phyloP scores from a whole-genome alignment of 2,113 vertebrate genomes.

The Leptobrachium leishanense region DNA sequence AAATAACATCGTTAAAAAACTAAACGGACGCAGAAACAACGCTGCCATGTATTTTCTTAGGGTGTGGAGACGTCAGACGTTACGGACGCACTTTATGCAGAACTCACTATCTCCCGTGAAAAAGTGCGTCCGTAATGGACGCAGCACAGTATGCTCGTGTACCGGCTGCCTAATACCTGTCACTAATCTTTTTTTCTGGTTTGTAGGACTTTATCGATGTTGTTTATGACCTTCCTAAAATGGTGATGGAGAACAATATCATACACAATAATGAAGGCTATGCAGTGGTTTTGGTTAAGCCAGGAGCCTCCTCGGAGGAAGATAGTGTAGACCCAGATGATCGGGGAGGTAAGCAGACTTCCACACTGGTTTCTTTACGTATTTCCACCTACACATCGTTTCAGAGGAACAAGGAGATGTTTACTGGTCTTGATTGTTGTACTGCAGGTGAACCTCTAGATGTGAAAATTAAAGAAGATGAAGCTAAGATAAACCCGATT shows the following conservation, averaged over 20 bases:
- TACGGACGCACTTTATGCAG: too few species aligned
- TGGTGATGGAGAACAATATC: conserved; percentile 89
- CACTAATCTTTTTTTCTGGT: conserved; percentile 25
- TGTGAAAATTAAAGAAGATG: too few species aligned
- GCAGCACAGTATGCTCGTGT: too few species aligned
- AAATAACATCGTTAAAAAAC: too few species aligned
- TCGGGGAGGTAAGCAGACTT: conserved; percentile 60
- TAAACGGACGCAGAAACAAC: too few species aligned
- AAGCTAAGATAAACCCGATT: too few species aligned
- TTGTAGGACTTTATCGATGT: conserved; percentile 86
- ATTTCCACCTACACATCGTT: not conserved
- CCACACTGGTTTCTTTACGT: too few species aligned
- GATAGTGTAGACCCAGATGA: conserved; percentile 52
- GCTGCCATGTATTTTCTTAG: too few species aligned
- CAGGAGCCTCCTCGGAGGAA: conserved; percentile 55
- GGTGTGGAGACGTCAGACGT: too few species aligned
- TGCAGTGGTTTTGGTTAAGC: conserved; percentile 87
- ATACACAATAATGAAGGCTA: conserved; percentile 95
- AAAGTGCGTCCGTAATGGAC: too few species aligned
- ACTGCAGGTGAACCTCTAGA: not conserved
- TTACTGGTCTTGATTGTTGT: not conserved
- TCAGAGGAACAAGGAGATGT: not conserved
- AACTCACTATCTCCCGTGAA: too few species aligned
- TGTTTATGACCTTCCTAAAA: conserved; percentile 77
- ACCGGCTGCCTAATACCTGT: too few species aligned